Evolutionary conservation across 1,140 invertebrate species (phyloP).

Genomic region (Cydia strobilella): DNA sequence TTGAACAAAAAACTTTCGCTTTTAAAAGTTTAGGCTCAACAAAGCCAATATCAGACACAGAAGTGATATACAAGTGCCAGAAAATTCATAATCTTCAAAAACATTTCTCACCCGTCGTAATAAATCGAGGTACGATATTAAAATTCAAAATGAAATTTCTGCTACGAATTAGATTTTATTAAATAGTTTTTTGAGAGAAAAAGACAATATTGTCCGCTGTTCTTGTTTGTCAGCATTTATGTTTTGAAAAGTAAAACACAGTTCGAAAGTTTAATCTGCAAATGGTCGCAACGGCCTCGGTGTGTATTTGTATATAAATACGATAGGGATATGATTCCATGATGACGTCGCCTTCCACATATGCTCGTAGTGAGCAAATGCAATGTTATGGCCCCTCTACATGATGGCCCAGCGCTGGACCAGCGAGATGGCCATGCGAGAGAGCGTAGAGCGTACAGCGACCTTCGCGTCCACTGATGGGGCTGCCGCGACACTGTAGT

Average conservation of each 20-base stretch:
- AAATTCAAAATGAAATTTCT: conserved; percentile 29
- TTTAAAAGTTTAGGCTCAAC: too few species aligned
- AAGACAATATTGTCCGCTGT: neutral
- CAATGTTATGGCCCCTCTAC: too few species aligned
- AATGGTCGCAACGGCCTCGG: neutral
- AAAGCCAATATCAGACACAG: neutral
- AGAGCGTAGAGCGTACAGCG: too few species aligned
- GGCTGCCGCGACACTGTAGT: too few species aligned
- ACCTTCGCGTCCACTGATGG: too few species aligned
- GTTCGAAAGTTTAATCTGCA: neutral
- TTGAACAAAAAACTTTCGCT: too few species aligned
- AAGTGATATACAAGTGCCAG: neutral
- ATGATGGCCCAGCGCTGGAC: too few species aligned
- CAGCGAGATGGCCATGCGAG: too few species aligned
- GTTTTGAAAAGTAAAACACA: conserved; percentile 1
- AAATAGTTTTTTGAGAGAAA: conserved; percentile 3
- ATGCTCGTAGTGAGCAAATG: too few species aligned
- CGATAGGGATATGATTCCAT: too few species aligned
- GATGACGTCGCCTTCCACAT: too few species aligned
- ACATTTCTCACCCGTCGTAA: neutral
- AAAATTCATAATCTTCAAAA: conserved; percentile 26
- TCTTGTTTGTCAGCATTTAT: neutral
- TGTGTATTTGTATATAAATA: neutral
- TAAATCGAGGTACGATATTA: conserved; percentile 26
- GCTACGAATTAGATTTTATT: conserved; percentile 24